These are phyloP conservation scores for Oreochromis aureus DNA, from an alignment of 2,113 vertebrate species.

Conservation along the genomic window DNA sequence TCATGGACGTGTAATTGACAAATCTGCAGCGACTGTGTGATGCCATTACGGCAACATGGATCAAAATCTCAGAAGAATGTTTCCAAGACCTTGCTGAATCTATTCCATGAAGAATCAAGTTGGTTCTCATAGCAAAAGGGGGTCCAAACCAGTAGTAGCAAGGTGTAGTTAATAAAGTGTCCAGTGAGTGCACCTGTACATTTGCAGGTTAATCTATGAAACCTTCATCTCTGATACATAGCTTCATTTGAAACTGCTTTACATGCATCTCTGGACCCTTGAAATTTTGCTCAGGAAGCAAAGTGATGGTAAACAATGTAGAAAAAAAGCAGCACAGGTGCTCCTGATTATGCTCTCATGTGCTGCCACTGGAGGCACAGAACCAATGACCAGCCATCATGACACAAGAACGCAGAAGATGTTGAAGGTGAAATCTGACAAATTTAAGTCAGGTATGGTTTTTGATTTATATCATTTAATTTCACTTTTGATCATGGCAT, in stretches of 20 bases:
- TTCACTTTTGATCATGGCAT: too few species aligned
- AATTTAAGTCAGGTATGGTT: not conserved
- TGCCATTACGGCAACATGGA: accelerated
- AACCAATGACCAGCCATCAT: not conserved
- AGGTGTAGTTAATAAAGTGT: not conserved
- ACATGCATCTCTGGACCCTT: not conserved
- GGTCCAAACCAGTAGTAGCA: not conserved
- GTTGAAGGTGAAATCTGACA: not conserved
- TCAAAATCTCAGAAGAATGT: not conserved
- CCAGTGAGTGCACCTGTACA: not conserved
- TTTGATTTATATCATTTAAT: not conserved
- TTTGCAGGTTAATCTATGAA: not conserved
- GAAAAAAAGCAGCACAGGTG: not conserved
- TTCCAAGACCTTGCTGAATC: not conserved
- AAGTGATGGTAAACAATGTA: not conserved
- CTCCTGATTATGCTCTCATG: not conserved
- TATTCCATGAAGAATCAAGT: not conserved
- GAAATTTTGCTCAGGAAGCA: not conserved
- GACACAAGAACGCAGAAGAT: not conserved
- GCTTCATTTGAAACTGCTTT: not conserved
- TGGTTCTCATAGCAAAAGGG: not conserved
- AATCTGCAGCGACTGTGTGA: not conserved
- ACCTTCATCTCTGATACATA: not conserved
- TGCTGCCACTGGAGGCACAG: accelerated
- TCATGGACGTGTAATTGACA: not conserved